phyloP scores from a whole-genome alignment of 2,113 vertebrate genomes.

The Dipodomys spectabilis region DNA sequence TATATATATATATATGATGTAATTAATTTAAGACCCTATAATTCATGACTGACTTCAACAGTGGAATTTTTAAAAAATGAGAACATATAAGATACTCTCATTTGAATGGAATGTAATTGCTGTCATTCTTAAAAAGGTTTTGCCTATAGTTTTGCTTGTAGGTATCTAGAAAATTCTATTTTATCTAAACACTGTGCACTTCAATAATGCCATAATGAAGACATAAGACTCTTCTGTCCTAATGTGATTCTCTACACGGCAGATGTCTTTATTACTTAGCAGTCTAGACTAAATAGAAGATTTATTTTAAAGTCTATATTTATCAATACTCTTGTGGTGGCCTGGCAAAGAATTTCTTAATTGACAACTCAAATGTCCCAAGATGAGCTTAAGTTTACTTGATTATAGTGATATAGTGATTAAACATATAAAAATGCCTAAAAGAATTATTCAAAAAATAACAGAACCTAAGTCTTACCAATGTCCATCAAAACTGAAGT shows the following conservation, averaged over 20 bases:
- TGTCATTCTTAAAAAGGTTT: slow-evolving; percentile 37
- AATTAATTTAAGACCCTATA: slow-evolving; percentile 43
- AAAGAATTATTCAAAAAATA: background rate
- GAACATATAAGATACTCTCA: background rate
- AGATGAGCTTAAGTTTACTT: slow-evolving; percentile 27
- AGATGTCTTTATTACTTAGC: slow-evolving; percentile 50
- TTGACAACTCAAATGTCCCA: slow-evolving; percentile 20
- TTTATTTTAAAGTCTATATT: slow-evolving; percentile 54
- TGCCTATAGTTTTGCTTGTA: slow-evolving; percentile 57
- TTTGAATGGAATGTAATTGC: slow-evolving; percentile 50
- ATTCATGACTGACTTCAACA: slow-evolving; percentile 52
- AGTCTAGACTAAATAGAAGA: slow-evolving; percentile 67
- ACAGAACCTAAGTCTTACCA: background rate
- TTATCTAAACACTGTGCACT: slow-evolving; percentile 52
- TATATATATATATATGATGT: too few relatives aligned
- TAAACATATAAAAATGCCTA: background rate
- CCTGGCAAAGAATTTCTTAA: slow-evolving; percentile 47
- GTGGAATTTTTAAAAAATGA: slow-evolving; percentile 37
- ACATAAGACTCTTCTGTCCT: slow-evolving; percentile 7
- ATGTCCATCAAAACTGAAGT: background rate
- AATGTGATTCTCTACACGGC: slow-evolving; percentile 58
- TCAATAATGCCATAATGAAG: slow-evolving; percentile 63
- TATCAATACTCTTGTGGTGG: slow-evolving; percentile 47
- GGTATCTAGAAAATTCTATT: slow-evolving; percentile 57
- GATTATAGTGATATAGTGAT: slow-evolving; percentile 18